Evolutionary conservation across 1,140 invertebrate genomes (phyloP).

Genomic region (Drosophila pallidifrons): DNA sequence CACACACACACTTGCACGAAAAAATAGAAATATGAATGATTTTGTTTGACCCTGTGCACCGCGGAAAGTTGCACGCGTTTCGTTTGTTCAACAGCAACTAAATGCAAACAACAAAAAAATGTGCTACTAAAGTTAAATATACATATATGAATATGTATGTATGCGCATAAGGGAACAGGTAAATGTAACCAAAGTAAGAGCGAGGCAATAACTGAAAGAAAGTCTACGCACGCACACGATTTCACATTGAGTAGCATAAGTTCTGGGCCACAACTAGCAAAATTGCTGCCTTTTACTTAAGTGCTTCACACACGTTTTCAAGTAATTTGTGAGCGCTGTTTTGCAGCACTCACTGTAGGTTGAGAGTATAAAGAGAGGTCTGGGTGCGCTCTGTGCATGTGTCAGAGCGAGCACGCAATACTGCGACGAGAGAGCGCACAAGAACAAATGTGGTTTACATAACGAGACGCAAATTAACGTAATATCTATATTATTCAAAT

Average conservation of each 20-base stretch:
- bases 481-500: background rate
- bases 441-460: slow-evolving; percentile 25
- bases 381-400: slow-evolving; percentile 23
- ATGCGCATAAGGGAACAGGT: slow-evolving; percentile 51
- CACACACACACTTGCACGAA: background rate
- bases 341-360: slow-evolving; percentile 28
- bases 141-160: too few species aligned
- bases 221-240: slow-evolving; percentile 59
- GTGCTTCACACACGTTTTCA: too few species aligned
- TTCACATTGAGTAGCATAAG: slow-evolving; percentile 37
- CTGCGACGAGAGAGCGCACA: slow-evolving; percentile 20
- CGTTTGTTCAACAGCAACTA: slow-evolving; percentile 63
- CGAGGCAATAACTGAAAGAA: slow-evolving; percentile 68
- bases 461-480: background rate
- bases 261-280: slow-evolving; percentile 1
- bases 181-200: slow-evolving; percentile 66
- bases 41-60: background rate
- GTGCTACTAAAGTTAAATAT: slow-evolving; percentile 50
- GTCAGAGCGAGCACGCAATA: slow-evolving; percentile 52
- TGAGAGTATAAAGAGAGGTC: slow-evolving; percentile 31
- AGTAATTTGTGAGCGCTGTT: slow-evolving; percentile 2
- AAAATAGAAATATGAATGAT: slow-evolving; percentile 3
- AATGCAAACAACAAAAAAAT: slow-evolving; percentile 45
- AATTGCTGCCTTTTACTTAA: too few species aligned
- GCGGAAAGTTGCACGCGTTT: slow-evolving; percentile 46